Base-by-base conservation (phyloP, 2,113 vertebrate species). In the Clarias magur region DNA sequence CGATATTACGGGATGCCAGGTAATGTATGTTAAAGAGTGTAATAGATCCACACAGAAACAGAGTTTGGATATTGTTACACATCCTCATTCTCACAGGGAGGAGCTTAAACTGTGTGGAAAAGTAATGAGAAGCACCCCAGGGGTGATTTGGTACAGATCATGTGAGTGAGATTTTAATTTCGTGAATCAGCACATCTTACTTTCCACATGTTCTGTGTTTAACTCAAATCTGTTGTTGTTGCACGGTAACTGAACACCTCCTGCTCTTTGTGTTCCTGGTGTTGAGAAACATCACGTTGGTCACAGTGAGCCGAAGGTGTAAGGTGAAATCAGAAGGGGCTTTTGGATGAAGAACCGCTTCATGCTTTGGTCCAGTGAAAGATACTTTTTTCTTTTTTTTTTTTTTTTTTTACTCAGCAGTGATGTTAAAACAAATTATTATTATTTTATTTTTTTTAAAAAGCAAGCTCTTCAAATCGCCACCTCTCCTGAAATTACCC, bases 351-450 rank as follows among this genome's bases (percentile, higher is more conserved):
- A 60, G 15, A 19, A 83, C 38, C 13, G 9, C 7, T 88, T 91
- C 89, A 85, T 91, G 92, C 91, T 93, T 93, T 93, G 91, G 92
- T 94, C 93, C 68, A 21, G 30, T 34, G n/a, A 6, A 62, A 62
- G 60, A 62, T 21, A 60, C 17, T 8, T 62, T 27, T 9, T 68
- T 9, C n/a, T n/a, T n/a, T n/a, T n/a, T 59, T 59, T 57, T 59
- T 83, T 65, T 67, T 63, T 38, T 65, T 23, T n/a, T 67, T 67
- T n/a, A n/a, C 9, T 60, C 53, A 16, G 30, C 27, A 23, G 27
- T 25, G 23, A 67, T n/a, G 25, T 65, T 27, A 67, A 63, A 63
- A 23, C 60, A 23, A 63, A 4, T 17, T 21, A 34, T 34, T 8
- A n/a, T n/a, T n/a, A n/a, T n/a, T 25, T 59, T 59, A 19, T 34